These are phyloP conservation scores for Alfaro cultratus DNA, from an alignment of 2,797 vertebrate genomes.

Conservation along the genomic window DNA sequence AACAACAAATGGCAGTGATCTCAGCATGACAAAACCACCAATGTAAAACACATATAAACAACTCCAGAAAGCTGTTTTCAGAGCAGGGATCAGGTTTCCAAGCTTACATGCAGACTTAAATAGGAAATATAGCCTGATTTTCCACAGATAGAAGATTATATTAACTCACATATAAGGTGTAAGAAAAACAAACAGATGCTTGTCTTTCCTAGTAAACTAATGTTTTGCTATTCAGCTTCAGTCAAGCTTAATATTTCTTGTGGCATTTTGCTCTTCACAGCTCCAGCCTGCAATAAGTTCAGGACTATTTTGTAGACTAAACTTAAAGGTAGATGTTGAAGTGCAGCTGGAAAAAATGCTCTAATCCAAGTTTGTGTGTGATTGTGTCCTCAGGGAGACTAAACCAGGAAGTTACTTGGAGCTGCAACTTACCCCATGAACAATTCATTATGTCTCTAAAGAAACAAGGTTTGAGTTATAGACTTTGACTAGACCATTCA, in stretches of 20 bases:
- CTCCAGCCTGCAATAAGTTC: neutral
- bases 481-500: neutral
- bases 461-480: neutral
- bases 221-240: neutral
- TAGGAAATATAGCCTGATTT: conserved; percentile 26
- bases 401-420: neutral
- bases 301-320: neutral
- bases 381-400: neutral
- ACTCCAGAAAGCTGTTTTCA: conserved; percentile 50
- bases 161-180: conserved; percentile 9
- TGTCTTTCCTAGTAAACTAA: neutral
- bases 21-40: conserved; percentile 48
- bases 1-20: conserved; percentile 47
- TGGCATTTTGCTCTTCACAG: neutral
- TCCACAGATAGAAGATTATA: conserved; percentile 20
- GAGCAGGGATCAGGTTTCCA: conserved; percentile 31
- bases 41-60: conserved; percentile 52
- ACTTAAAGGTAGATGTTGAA: neutral
- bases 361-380: neutral
- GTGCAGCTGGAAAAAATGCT: neutral
- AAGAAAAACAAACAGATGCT: neutral
- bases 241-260: neutral
- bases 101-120: conserved; percentile 10
- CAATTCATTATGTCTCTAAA: neutral
- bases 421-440: neutral